phyloP scores from a whole-genome alignment of 2,113 vertebrate species.

The Macroglossus sobrinus region DNA sequence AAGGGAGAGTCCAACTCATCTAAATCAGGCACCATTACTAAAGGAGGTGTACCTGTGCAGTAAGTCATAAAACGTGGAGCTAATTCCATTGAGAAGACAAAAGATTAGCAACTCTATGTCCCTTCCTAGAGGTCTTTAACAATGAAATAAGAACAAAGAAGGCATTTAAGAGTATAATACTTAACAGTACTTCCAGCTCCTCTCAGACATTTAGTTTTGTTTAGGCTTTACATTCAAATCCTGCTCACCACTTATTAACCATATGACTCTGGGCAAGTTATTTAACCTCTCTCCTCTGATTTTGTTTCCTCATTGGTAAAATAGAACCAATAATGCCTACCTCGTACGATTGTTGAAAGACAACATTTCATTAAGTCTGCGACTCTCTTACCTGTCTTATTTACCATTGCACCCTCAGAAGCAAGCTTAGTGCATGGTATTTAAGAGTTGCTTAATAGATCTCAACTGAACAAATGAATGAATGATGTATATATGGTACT shows the following conservation, averaged over 20 bases:
- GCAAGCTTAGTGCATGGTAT: not conserved
- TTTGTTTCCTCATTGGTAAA: not conserved
- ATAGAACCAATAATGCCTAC: not conserved
- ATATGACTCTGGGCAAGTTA: not conserved
- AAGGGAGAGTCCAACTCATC: not conserved
- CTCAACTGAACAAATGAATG: not conserved
- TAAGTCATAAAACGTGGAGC: not conserved
- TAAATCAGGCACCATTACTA: not conserved
- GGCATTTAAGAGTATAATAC: not conserved
- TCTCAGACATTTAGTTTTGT: not conserved
- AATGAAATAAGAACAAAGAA: not conserved
- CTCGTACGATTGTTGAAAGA: not conserved
- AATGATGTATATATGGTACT: not conserved
- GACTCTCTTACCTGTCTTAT: not conserved
- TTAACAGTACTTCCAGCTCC: not conserved
- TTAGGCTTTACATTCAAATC: not conserved
- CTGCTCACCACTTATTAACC: not conserved
- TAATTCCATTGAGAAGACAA: not conserved
- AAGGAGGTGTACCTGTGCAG: not conserved
- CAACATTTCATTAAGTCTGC: not conserved
- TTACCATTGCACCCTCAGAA: not conserved
- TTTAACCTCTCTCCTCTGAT: not conserved
- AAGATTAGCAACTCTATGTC: not conserved
- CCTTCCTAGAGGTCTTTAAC: not conserved
- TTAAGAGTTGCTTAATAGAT: not conserved